A percentile compares a stretch with the other conserved stretches of the same genome.
These are phyloP conservation scores for Linurgus olivaceus DNA, from an alignment of 2,797 vertebrate genomes.

Conservation along the genomic window DNA sequence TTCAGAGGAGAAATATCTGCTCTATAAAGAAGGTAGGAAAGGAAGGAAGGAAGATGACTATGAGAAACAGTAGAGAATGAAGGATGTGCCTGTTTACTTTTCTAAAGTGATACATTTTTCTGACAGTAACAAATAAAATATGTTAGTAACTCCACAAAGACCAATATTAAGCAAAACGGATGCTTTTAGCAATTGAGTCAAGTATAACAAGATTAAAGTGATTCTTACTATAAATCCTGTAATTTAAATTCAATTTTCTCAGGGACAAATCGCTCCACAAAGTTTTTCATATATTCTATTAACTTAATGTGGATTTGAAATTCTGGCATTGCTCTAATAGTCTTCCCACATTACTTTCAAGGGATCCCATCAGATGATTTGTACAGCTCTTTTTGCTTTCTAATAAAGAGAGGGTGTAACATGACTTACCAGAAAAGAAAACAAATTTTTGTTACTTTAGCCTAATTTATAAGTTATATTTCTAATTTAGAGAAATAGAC, in stretches of 20 bases:
- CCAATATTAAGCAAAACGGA: not conserved
- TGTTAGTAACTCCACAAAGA: not conserved
- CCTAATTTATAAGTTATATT: not conserved
- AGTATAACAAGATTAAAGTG: conserved; percentile 21
- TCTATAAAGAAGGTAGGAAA: not conserved
- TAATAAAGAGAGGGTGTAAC: not conserved
- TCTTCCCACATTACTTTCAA: not conserved
- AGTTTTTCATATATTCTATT: conserved; percentile 3
- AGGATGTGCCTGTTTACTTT: not conserved
- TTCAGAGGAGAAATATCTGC: not conserved
- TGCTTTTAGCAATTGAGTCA: not conserved
- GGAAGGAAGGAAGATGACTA: not conserved
- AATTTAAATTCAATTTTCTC: conserved; percentile 12
- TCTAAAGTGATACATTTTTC: not conserved
- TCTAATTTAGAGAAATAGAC: not conserved
- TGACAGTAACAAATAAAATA: not conserved
- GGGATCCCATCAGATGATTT: not conserved
- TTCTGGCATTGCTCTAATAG: not conserved
- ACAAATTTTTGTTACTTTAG: not conserved
- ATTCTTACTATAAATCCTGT: conserved; percentile 4
- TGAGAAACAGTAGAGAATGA: not conserved
- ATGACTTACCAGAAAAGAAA: not conserved
- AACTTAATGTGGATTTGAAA: not conserved
- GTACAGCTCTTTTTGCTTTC: conserved; percentile 7
- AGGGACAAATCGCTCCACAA: not conserved